These are phyloP conservation scores for Idaea straminata DNA, from an alignment of 2,888 invertebrate genomes.

Conservation along the genomic window DNA sequence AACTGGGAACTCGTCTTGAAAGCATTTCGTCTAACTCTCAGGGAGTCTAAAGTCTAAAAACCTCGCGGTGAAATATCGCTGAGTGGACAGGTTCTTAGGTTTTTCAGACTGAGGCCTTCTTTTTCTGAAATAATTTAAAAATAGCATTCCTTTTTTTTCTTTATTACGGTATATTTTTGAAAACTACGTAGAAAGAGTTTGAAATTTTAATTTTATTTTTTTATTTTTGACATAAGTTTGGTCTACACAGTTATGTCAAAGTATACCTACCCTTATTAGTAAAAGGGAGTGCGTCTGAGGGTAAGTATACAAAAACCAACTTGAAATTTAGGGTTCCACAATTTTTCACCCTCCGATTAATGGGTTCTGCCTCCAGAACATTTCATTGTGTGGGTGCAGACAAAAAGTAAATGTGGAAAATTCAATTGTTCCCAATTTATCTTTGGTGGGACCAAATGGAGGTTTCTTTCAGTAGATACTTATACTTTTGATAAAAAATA, in stretches of 20 bases:
- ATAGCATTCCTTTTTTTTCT: too few species aligned
- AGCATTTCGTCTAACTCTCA: too few species aligned
- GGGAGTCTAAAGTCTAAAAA: too few species aligned
- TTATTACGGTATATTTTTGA: neutral
- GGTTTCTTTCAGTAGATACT: conserved; percentile 11
- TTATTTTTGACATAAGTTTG: neutral
- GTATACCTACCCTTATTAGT: neutral
- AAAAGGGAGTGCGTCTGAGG: neutral
- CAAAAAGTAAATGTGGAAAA: conserved; percentile 28
- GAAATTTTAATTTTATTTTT: neutral
- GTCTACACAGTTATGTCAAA: neutral
- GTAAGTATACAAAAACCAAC: neutral
- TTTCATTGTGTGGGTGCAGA: conserved; percentile 16
- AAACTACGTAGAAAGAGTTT: neutral
- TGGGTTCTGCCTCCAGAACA: conserved; percentile 7
- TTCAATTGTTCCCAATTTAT: conserved; percentile 29
- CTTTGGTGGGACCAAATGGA: conserved; percentile 17
- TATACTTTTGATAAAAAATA: neutral
- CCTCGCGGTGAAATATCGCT: too few species aligned
- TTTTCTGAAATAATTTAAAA: too few species aligned
- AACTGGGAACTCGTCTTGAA: too few species aligned
- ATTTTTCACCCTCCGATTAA: conserved; percentile 13
- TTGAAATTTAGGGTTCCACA: neutral
- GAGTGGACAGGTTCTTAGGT: too few species aligned
- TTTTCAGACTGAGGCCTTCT: too few species aligned